Evolutionary conservation across 23 tunicate genomes (phyloP).

Genomic region (Trididemnum clinides): DNA sequence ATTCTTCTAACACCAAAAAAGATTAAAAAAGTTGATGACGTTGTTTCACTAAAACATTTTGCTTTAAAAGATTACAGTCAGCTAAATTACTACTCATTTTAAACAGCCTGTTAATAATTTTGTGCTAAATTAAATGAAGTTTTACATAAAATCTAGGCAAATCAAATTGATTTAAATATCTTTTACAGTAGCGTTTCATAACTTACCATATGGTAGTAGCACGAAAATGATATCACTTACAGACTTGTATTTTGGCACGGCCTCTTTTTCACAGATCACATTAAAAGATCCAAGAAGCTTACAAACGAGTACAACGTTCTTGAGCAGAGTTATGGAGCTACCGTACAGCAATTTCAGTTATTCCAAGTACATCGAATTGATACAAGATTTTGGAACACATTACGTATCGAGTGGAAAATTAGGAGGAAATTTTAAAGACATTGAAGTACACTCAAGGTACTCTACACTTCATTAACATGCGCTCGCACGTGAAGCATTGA

Average conservation of each 20-base stretch:
- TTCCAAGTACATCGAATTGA: conserved; percentile 54
- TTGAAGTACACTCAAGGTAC: conserved; percentile 61
- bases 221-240: too few species aligned
- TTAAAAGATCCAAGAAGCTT: conserved; percentile 46
- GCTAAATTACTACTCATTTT: too few species aligned
- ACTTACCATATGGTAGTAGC: too few species aligned
- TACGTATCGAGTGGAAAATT: conserved; percentile 67
- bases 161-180: neutral
- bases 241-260: too few species aligned
- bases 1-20: too few species aligned
- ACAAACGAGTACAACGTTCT: conserved; percentile 47
- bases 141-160: too few species aligned
- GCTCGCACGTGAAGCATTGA: too few species aligned
- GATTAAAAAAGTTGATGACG: too few species aligned
- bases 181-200: neutral
- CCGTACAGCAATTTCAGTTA: conserved; percentile 58
- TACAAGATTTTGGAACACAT: conserved; percentile 88
- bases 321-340: conserved; percentile 62
- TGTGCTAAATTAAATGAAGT: too few species aligned
- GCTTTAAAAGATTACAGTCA: too few species aligned
- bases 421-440: conserved; percentile 64
- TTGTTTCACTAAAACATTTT: too few species aligned
- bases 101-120: too few species aligned
- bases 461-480: neutral
- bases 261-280: conserved; percentile 36